Conservation (phyloP, 2,113 vertebrate genomes). For the Eptesicus fuscus region DNA sequence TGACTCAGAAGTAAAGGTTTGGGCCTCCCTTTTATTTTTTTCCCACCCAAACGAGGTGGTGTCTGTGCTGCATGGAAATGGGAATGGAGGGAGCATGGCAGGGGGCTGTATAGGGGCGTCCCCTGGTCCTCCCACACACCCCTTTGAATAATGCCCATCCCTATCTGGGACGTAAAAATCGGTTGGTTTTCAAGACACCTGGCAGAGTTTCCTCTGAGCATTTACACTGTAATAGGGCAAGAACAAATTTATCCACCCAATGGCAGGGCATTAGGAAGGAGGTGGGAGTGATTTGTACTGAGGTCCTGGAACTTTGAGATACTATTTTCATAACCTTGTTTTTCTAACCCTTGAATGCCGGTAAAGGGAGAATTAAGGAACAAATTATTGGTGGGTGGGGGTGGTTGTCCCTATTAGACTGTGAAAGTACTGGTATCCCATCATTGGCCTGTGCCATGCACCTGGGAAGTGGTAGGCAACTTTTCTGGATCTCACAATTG, state of each 20-base stretch:
- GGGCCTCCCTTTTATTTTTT: neutral
- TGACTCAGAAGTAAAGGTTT: neutral
- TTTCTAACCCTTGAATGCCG: neutral
- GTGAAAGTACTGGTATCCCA: neutral
- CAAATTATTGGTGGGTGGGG: neutral
- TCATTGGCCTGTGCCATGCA: neutral
- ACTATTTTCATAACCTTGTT: neutral
- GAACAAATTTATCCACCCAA: neutral
- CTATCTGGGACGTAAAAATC: neutral
- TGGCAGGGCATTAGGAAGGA: neutral
- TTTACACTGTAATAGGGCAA: neutral
- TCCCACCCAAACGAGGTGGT: neutral
- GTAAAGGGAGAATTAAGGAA: neutral
- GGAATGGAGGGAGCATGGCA: neutral
- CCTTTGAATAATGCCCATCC: neutral
- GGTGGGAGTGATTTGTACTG: neutral
- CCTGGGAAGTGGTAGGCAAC: neutral
- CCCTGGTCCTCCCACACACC: no score
- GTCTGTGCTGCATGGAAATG: neutral
- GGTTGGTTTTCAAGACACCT: neutral
- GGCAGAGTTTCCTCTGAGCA: neutral
- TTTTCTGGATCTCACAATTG: neutral
- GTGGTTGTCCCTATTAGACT: no score
- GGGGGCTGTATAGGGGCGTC: neutral
- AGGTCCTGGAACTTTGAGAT: neutral